These are phyloP conservation scores for Pyxicephalus adspersus DNA, from an alignment of 2,113 vertebrate genomes.

Conservation along the genomic window DNA sequence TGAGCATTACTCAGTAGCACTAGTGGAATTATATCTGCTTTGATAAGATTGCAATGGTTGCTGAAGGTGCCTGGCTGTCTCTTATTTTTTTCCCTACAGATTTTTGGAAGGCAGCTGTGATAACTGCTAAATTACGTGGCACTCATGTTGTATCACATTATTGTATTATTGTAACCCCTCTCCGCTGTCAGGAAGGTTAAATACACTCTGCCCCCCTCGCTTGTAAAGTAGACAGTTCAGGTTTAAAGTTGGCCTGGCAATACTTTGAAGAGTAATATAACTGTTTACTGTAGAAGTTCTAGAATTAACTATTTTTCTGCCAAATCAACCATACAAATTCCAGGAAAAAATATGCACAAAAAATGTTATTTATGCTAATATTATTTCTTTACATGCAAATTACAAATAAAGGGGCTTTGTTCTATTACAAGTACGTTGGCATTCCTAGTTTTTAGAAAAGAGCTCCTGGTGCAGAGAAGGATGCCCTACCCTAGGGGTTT, in stretches of 20 bases:
- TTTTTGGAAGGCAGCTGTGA: constrained; percentile 53
- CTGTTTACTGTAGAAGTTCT: neutral
- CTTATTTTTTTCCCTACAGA: constrained; percentile 37
- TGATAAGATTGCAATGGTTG: constrained; percentile 41
- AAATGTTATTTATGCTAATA: too few species aligned
- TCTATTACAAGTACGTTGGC: too few species aligned
- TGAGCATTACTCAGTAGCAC: constrained; percentile 4
- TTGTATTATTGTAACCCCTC: constrained; percentile 53
- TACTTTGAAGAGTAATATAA: constrained; percentile 44
- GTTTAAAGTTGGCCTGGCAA: constrained; percentile 14
- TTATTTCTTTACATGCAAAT: too few species aligned
- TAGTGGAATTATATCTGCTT: constrained; percentile 23
- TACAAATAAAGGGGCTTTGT: too few species aligned
- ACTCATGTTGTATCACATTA: constrained; percentile 48
- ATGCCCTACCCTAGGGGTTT: too few species aligned
- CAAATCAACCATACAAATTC: too few species aligned
- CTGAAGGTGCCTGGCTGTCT: constrained; percentile 45
- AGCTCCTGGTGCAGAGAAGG: too few species aligned
- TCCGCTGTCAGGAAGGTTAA: constrained; percentile 54
- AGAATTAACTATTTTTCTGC: neutral
- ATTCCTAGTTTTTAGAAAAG: too few species aligned
- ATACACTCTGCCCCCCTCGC: constrained; percentile 43
- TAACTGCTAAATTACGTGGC: constrained; percentile 44
- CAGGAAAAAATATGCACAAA: too few species aligned
- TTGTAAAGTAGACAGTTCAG: constrained; percentile 37